Conservation (phyloP, 2,797 vertebrate genomes). For the Ibycter americanus region DNA sequence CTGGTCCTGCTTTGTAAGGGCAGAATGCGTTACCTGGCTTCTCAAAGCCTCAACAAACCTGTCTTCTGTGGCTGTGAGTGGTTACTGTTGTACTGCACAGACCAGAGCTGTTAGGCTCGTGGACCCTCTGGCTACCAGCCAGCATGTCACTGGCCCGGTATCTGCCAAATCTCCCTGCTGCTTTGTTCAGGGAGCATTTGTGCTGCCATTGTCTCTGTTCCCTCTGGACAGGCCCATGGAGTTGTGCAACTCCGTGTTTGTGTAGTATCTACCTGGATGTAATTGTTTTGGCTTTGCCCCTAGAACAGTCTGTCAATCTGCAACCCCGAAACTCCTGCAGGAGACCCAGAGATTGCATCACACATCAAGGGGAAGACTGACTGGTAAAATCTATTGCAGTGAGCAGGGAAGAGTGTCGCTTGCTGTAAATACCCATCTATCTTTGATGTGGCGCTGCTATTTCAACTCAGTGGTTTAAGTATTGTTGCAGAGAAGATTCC, state of each 20-base stretch:
- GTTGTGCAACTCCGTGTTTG: neutral
- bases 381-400: neutral
- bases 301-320: neutral
- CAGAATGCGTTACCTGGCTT: neutral
- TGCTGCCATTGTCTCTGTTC: neutral
- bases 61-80: neutral
- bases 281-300: slow-evolving; percentile 20
- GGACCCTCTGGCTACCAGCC: neutral
- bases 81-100: neutral
- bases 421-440: neutral
- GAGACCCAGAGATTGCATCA: neutral
- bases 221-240: neutral
- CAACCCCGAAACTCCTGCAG: neutral
- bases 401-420: neutral
- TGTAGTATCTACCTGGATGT: neutral
- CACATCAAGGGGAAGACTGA: neutral
- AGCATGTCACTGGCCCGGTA: neutral
- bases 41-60: neutral
- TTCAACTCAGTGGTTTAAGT: neutral
- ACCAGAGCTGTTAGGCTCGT: neutral
- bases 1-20: neutral
- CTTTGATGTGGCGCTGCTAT: neutral
- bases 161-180: neutral
- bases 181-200: neutral
- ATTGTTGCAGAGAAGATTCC: neutral